phyloP scores from a whole-genome alignment of 2,797 vertebrate species.

The Smutsia temminckii region DNA sequence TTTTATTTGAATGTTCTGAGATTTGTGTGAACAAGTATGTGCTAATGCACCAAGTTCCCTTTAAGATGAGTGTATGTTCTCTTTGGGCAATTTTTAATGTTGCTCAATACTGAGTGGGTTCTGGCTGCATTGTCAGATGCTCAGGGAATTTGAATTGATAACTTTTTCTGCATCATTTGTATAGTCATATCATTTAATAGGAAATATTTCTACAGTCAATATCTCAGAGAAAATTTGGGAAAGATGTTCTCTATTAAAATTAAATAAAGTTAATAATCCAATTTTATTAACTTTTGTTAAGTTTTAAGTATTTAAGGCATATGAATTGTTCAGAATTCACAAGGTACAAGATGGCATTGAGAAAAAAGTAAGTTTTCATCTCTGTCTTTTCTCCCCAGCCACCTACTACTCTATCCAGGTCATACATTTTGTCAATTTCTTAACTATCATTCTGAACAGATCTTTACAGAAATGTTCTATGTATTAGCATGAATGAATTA shows the following conservation, averaged over 20 bases:
- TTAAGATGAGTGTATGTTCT: not conserved
- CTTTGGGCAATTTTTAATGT: not conserved
- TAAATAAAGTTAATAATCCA: constrained; percentile 27
- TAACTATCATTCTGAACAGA: not conserved
- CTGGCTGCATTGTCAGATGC: not conserved
- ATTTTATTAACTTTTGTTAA: constrained; percentile 35
- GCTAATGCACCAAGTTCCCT: not conserved
- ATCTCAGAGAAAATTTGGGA: not conserved
- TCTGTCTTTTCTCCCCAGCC: not conserved
- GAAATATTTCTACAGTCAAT: constrained; percentile 6
- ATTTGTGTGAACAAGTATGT: not conserved
- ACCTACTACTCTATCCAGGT: not conserved
- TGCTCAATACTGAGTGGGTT: not conserved
- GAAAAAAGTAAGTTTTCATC: not conserved
- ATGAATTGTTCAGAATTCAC: constrained; percentile 20
- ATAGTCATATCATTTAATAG: not conserved
- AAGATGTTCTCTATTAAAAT: constrained; percentile 1
- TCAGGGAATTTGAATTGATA: not conserved
- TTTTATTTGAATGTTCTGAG: not conserved
- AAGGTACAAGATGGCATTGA: not conserved
- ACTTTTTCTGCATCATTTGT: not conserved
- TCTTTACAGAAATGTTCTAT: not conserved
- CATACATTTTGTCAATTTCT: not conserved
- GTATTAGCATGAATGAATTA: not conserved
- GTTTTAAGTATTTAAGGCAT: not conserved